Base-by-base conservation (phyloP, 2,113 vertebrate genomes). In the Trogon melanurus region DNA sequence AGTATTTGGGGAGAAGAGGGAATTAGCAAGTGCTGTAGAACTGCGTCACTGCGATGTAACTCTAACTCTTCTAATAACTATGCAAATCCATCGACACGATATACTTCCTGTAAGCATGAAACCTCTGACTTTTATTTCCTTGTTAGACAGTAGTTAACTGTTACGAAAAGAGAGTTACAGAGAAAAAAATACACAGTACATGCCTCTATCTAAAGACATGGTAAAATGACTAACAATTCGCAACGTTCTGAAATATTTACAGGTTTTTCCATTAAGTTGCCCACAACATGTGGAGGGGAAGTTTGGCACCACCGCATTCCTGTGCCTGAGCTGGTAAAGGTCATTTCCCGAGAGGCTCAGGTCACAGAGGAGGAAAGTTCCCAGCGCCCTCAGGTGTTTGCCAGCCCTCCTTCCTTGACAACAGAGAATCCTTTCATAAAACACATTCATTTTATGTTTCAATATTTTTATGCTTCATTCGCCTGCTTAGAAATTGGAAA, bases 381-480 rank as follows among this genome's bases (percentile, higher is more conserved):
- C 92, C 3, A 1, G 51, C 9, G 41, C 82, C 74, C 74, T 96
- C 87, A 88, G 88, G 71, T 88, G 95, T 92, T 94, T 95, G 91
- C 94, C 91, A 97, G 95, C 51, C 85, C 91, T 92, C 91, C 84
- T 86, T 96, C 86, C 80, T 62, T 95, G 88, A 89, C 95, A 97
- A 98, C 96, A 97, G 92, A 97, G 97, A 96, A 96, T 96, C 95
- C 95, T 98, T 97, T 98, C 96, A 97, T 95, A 92, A 96, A 98
- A 95, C 36, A 21, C 56, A 95, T 92, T 95, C 88, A 95, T 94
- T 97, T 97, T 95, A 93, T 91, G 69, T 91, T 97, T 97, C 29
- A 18, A 94, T 95, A 87, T 92, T 95, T 97, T 91, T 85, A 86
- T 89, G 96, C 85, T 97, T 95, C 93, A 67, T 91, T 96, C 92